Percentiles rank a stretch among this genome's conserved stretches.
phyloP scores from a whole-genome alignment of 2,113 vertebrate genomes.

The Actinemys pallida region DNA sequence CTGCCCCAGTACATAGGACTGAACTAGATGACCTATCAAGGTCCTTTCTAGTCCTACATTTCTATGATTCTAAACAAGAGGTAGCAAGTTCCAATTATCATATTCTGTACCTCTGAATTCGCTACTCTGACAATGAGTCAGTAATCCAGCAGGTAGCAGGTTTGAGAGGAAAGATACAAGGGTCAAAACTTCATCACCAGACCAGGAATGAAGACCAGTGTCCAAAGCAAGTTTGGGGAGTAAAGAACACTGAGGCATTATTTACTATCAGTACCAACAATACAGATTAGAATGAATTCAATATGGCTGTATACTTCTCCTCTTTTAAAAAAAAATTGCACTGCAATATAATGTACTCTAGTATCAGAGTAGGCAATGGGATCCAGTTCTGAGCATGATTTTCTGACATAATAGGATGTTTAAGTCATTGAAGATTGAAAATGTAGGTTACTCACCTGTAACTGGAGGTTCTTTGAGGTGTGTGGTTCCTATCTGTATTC shows the following conservation, averaged over 20 bases:
- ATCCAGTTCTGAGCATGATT: background rate
- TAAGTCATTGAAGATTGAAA: accelerated
- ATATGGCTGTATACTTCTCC: background rate
- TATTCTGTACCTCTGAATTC: background rate
- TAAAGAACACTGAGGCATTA: background rate
- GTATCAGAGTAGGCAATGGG: background rate
- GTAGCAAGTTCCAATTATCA: background rate
- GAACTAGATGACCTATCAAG: background rate
- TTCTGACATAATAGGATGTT: background rate
- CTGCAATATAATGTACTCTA: background rate
- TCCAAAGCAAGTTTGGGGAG: background rate
- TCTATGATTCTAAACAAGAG: background rate
- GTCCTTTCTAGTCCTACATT: background rate
- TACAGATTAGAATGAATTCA: background rate
- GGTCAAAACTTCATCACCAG: background rate
- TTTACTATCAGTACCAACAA: accelerated
- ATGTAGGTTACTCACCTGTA: too few relatives aligned
- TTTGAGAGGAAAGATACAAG: background rate
- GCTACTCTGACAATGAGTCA: background rate
- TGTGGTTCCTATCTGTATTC: too few relatives aligned
- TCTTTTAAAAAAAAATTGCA: background rate
- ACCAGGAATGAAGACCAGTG: background rate
- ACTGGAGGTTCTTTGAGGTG: too few relatives aligned
- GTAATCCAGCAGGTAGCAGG: background rate
- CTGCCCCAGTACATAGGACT: too few relatives aligned